Percentiles rank a stretch among this genome's conserved stretches.
Evolutionary conservation across 2,113 vertebrate species (phyloP).

Genomic region (Anhinga rufa): DNA sequence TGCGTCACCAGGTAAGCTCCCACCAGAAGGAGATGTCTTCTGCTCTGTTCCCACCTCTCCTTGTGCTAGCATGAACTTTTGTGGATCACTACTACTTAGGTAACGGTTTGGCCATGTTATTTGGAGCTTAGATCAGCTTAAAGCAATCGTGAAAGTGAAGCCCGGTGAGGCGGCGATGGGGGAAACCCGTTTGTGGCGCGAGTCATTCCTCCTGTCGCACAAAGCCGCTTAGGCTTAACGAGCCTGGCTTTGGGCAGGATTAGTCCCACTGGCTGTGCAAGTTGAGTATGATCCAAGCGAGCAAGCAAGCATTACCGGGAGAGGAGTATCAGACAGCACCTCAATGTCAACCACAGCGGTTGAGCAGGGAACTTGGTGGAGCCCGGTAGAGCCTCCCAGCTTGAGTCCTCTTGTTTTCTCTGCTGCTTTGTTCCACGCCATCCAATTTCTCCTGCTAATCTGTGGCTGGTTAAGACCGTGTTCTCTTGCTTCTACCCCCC

Average conservation of each 20-base stretch:
- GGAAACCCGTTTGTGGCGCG: background rate
- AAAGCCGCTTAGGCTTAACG: background rate
- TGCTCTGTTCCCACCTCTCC: background rate
- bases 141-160: background rate
- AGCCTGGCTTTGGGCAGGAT: background rate
- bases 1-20: too few relatives aligned
- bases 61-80: background rate
- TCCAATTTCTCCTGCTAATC: background rate
- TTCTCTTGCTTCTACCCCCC: background rate
- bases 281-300: background rate
- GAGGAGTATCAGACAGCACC: background rate
- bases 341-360: rapidly evolving
- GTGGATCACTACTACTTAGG: background rate
- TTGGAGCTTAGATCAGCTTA: background rate
- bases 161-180: rapidly evolving
- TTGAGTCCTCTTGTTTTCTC: background rate
- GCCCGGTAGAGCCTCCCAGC: background rate
- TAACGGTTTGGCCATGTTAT: rapidly evolving
- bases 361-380: background rate
- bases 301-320: background rate
- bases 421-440: background rate
- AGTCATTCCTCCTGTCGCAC: background rate
- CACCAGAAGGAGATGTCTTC: background rate
- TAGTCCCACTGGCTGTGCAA: background rate
- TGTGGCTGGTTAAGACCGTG: rapidly evolving